Conservation (phyloP, 2,797 vertebrate genomes). For the Helarctos malayanus region DNA sequence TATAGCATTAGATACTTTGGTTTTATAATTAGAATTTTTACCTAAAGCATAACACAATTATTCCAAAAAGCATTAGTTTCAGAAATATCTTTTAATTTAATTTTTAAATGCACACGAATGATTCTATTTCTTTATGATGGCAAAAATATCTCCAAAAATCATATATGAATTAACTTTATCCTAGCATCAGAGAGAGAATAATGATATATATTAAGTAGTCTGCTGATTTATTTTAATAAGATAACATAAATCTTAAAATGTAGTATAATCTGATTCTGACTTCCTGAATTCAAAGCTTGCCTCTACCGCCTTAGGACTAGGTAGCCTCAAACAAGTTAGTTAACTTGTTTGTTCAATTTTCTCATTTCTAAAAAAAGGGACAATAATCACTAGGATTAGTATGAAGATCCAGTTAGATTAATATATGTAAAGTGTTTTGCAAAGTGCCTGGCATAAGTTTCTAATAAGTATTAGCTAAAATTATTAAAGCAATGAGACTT, state of each 20-base stretch:
- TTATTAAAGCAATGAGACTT: background rate
- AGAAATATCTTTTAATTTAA: constrained; percentile 40
- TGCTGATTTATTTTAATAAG: background rate
- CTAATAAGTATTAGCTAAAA: constrained; percentile 9
- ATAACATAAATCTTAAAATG: background rate
- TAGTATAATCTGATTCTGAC: background rate
- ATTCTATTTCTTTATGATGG: background rate
- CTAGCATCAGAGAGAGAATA: background rate
- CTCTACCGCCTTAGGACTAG: background rate
- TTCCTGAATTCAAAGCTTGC: background rate
- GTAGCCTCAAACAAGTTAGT: background rate
- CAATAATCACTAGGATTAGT: background rate
- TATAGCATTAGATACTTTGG: background rate
- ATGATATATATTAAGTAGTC: background rate
- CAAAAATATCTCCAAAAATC: background rate
- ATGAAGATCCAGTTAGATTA: constrained; percentile 22
- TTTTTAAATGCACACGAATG: background rate
- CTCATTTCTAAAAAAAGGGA: background rate
- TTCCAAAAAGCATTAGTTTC: background rate
- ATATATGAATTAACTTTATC: background rate
- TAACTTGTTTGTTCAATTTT: background rate
- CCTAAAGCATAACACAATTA: constrained; percentile 32
- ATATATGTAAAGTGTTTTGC: background rate
- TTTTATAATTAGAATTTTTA: constrained; percentile 47
- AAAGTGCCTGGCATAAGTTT: background rate